These are phyloP conservation scores for Mastomys coucha DNA, from an alignment of 2,113 vertebrate species.

Conservation along the genomic window DNA sequence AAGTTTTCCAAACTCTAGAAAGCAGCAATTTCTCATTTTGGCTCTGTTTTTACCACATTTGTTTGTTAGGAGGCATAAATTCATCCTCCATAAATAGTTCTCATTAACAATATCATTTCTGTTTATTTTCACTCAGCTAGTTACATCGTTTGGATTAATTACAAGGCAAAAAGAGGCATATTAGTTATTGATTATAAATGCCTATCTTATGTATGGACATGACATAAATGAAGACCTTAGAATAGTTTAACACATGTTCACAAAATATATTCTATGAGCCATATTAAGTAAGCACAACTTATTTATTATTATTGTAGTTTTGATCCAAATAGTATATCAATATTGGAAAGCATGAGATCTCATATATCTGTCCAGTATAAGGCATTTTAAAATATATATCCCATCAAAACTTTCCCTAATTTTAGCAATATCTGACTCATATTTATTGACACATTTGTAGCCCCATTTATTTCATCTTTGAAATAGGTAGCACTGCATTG, in stretches of 20 bases:
- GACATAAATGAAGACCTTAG: neutral
- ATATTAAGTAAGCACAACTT: neutral
- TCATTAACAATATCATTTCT: neutral
- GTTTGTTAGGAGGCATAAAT: neutral
- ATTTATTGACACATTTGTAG: neutral
- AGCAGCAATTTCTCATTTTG: neutral
- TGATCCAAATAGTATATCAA: neutral
- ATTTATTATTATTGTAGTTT: neutral
- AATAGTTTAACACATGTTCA: neutral
- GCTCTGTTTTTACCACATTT: neutral
- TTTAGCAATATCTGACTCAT: slow-evolving; percentile 13
- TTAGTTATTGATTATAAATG: slow-evolving; percentile 36
- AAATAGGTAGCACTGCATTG: neutral
- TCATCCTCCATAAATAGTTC: neutral
- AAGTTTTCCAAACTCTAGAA: neutral
- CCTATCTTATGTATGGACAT: neutral
- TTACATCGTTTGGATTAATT: neutral
- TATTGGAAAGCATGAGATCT: neutral
- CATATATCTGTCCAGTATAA: neutral
- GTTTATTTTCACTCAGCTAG: neutral
- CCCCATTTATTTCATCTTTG: neutral
- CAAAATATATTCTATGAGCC: neutral
- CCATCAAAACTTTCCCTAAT: neutral
- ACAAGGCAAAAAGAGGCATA: slow-evolving; percentile 16
- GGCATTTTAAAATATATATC: neutral